Evolutionary conservation across 2,888 invertebrate genomes (phyloP), one percentile per base, ranked within the genome.

Genomic region (Proisotoma minuta): DNA sequence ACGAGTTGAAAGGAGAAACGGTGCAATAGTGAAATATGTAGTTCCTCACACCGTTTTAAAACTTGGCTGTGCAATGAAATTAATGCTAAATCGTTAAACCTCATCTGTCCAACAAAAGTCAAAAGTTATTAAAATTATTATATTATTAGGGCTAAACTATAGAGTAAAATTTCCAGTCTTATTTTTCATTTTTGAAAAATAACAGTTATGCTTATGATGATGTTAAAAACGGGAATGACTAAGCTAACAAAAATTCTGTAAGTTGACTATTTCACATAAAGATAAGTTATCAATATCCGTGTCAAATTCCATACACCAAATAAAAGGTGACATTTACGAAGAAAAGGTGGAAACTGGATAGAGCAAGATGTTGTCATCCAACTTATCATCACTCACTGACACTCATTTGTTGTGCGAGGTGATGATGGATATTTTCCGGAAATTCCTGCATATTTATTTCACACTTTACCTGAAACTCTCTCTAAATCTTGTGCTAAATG

Each of bases 241-340:
- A 49, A 49, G 34, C 34, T 34, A 10, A 34, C 34, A 34, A 34
- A 34, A 15, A 18, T 49, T 49, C 23, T 15, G 5, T 8, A 24
- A 23, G 18, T 20, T n/a, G 5, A 20, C 20, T 4, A 23, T 28
- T 24, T 28, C 27, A 15, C 12, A 26, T n/a, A 28, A 20, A 52
- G 27, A 52, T 28, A 28, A 26, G 29, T 28, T 52, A 54, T 54
- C 53, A 39, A 54, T 54, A 54, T 54, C 53, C 34, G 53, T 54
- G 39, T 34, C 53, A 34, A 20, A 39, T 15, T 15, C 8, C 8
- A 8, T 34, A 15, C 34, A 34, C 34, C 34, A 34, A 8, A 34
- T 15, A 8, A 10, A 34, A 34, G 15, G 8, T 10, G 8, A 34
- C 34, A 10, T 34, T 34, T 8, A 10, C 34, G 8, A 15, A 10